A percentile compares a stretch with the other conserved stretches of the same genome.
Conservation (phyloP, 2,113 vertebrate genomes). For the Colius striatus region DNA sequence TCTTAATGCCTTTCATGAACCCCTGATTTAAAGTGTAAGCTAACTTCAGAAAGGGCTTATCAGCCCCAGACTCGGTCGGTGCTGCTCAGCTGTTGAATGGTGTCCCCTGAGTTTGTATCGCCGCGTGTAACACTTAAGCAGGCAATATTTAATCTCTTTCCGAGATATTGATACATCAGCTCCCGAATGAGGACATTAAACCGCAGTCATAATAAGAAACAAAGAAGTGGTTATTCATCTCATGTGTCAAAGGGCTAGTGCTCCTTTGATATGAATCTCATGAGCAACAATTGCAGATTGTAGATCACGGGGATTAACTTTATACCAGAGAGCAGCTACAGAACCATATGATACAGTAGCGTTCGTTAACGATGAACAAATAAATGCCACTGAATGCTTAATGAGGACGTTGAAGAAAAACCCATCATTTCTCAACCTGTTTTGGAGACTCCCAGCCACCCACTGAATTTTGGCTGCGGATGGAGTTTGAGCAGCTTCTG, state of each 20-base stretch:
- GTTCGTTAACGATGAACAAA: not conserved
- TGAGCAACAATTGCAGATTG: not conserved
- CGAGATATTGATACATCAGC: slow-evolving; percentile 37
- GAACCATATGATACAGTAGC: not conserved
- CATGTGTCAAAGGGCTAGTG: not conserved
- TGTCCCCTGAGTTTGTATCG: not conserved
- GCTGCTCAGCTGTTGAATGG: slow-evolving; percentile 20
- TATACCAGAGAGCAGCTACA: not conserved
- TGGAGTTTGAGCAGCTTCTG: slow-evolving; percentile 53
- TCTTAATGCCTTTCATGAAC: slow-evolving; percentile 82
- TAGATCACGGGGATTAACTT: not conserved
- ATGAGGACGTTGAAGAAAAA: slow-evolving; percentile 28
- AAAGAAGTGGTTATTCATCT: slow-evolving; percentile 38
- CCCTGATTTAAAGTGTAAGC: slow-evolving; percentile 81
- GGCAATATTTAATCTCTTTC: slow-evolving; percentile 61
- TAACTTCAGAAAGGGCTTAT: slow-evolving; percentile 76
- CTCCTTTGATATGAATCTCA: not conserved
- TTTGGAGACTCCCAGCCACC: slow-evolving; percentile 45
- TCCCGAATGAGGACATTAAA: slow-evolving; percentile 16
- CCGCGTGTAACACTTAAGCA: not conserved
- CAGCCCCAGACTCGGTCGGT: slow-evolving; percentile 26
- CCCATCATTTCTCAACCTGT: slow-evolving; percentile 24
- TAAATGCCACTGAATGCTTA: slow-evolving; percentile 9
- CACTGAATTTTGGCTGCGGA: slow-evolving; percentile 64
- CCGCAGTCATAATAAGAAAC: slow-evolving; percentile 15